Evolutionary conservation across 2,113 vertebrate species (phyloP).

Genomic region (Hylia prasina): DNA sequence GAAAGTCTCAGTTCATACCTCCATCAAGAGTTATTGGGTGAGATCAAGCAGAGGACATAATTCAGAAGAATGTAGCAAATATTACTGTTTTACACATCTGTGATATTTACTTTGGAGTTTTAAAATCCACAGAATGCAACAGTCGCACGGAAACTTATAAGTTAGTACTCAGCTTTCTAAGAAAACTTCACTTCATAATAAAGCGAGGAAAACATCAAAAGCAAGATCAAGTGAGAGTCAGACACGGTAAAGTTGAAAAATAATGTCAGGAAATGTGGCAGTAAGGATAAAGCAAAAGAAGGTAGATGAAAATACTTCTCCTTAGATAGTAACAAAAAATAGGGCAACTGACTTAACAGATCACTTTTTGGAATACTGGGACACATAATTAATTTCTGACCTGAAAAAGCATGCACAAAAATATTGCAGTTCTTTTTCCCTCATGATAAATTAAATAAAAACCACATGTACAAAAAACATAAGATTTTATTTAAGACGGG

Average conservation of each 20-base stretch:
- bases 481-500: not conserved
- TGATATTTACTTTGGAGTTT: not conserved
- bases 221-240: not conserved
- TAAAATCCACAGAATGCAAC: not conserved
- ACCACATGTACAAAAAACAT: not conserved
- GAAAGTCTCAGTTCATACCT: not conserved
- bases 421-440: not conserved
- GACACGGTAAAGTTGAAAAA: not conserved
- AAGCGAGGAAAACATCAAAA: not conserved
- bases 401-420: not conserved
- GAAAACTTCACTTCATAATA: not conserved
- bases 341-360: not conserved
- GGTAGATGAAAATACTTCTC: not conserved
- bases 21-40: not conserved
- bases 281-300: not conserved
- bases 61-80: not conserved
- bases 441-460: not conserved
- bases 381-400: not conserved
- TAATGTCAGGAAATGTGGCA: not conserved
- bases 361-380: not conserved
- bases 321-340: not conserved
- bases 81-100: not conserved
- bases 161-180: not conserved
- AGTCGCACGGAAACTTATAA: not conserved
- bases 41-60: not conserved